Evolutionary conservation across 2,797 vertebrate genomes (phyloP).

Genomic region (Microhierax caerulescens): DNA sequence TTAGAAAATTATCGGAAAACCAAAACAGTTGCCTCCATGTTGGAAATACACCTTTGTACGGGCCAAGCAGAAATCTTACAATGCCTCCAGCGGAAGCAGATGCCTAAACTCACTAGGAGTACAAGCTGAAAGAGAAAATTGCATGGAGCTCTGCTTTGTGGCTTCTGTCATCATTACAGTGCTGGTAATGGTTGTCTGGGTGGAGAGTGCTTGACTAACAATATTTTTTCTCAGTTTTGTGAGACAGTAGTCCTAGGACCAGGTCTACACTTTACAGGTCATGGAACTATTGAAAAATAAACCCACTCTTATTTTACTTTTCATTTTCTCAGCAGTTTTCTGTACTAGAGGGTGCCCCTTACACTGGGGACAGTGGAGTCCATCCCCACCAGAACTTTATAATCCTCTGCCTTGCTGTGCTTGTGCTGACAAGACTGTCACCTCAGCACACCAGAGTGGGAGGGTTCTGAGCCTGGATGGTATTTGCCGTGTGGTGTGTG

Average conservation of each 20-base stretch:
- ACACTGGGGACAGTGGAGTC: background rate
- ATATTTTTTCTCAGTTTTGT: background rate
- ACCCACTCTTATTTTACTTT: background rate
- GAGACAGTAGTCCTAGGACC: background rate
- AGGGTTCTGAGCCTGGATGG: rapidly evolving
- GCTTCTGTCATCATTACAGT: rapidly evolving
- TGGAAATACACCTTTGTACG: background rate
- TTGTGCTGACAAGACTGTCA: rapidly evolving
- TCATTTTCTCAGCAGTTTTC: background rate
- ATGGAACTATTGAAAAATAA: background rate
- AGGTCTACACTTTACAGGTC: background rate
- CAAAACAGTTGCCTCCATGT: background rate
- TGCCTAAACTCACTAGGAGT: background rate
- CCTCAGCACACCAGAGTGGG: background rate
- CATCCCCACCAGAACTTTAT: background rate
- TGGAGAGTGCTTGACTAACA: background rate
- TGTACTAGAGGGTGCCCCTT: background rate
- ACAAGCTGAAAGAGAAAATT: background rate
- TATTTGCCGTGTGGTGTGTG: rapidly evolving
- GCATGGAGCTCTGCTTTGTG: background rate
- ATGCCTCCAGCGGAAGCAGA: background rate
- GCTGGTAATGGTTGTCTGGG: background rate
- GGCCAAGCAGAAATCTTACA: background rate
- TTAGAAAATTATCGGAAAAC: background rate
- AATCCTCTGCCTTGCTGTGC: background rate